These are phyloP conservation scores for Shargacucullia verbasci DNA, from an alignment of 2,888 invertebrate species.

Conservation along the genomic window DNA sequence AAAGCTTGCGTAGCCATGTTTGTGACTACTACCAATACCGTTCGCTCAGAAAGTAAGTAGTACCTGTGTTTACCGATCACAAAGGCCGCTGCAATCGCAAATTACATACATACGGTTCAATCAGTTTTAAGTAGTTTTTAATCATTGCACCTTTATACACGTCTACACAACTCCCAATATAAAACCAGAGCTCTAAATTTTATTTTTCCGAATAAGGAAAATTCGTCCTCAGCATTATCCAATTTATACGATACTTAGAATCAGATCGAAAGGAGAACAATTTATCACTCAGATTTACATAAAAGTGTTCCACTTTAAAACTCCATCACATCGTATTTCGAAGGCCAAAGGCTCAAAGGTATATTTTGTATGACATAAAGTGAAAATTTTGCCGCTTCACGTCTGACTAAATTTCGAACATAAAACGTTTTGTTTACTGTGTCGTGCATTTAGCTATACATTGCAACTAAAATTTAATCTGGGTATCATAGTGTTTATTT, in stretches of 20 bases:
- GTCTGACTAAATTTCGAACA: neutral
- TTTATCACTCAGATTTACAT: no score
- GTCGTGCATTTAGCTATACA: neutral
- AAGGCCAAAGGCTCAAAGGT: neutral
- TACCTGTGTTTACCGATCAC: slow-evolving; percentile 10
- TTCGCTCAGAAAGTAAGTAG: slow-evolving; percentile 18
- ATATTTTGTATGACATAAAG: neutral
- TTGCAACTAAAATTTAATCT: slow-evolving; percentile 2
- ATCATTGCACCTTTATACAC: neutral
- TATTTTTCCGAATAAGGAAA: no score
- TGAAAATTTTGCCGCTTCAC: neutral
- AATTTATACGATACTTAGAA: no score
- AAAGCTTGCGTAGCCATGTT: slow-evolving; percentile 30
- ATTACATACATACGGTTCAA: slow-evolving; percentile 15
- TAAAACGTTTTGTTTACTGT: neutral
- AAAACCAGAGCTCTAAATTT: no score
- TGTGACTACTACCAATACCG: slow-evolving; percentile 46
- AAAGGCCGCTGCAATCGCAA: slow-evolving; percentile 21
- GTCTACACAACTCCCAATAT: neutral
- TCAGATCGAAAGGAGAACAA: no score
- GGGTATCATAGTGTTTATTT: slow-evolving; percentile 1
- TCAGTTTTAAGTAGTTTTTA: slow-evolving; percentile 14
- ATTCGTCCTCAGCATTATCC: no score
- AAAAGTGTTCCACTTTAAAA: neutral
- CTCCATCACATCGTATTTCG: neutral